These are phyloP conservation scores for Tangara arthus DNA, from an alignment of 2,797 vertebrate species.

Conservation along the genomic window DNA sequence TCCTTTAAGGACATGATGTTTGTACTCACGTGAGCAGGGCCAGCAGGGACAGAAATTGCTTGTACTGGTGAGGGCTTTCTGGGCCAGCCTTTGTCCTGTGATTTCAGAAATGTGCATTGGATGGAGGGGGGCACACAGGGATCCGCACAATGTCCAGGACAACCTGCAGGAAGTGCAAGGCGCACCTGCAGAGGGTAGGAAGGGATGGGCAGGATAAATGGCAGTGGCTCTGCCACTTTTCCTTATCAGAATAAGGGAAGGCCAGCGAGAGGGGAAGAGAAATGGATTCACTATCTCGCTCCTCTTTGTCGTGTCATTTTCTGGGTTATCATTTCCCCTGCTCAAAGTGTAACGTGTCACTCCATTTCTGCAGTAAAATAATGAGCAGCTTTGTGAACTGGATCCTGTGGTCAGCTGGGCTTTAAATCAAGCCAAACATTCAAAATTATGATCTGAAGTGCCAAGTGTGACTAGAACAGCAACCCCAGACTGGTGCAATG, in stretches of 20 bases:
- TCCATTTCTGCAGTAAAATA: neutral
- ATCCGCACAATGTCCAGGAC: neutral
- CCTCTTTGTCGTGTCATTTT: neutral
- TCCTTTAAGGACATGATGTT: neutral
- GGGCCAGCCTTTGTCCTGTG: neutral
- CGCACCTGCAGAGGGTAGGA: neutral
- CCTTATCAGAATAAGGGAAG: neutral
- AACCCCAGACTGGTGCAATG: neutral
- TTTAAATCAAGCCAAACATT: neutral
- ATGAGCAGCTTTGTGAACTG: neutral
- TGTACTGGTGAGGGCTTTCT: neutral
- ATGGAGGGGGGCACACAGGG: accelerated
- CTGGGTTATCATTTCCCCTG: neutral
- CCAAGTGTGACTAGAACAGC: neutral
- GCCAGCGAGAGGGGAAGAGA: neutral
- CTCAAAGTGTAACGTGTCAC: neutral
- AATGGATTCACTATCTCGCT: neutral
- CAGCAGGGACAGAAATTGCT: neutral
- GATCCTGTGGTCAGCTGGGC: neutral
- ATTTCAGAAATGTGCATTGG: neutral
- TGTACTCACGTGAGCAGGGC: accelerated
- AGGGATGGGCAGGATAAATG: neutral
- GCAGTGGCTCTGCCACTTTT: neutral
- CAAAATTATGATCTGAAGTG: neutral
- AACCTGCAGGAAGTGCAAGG: neutral